phyloP scores from a whole-genome alignment of 2,888 invertebrate genomes.

The Drosophila mercatorum region DNA sequence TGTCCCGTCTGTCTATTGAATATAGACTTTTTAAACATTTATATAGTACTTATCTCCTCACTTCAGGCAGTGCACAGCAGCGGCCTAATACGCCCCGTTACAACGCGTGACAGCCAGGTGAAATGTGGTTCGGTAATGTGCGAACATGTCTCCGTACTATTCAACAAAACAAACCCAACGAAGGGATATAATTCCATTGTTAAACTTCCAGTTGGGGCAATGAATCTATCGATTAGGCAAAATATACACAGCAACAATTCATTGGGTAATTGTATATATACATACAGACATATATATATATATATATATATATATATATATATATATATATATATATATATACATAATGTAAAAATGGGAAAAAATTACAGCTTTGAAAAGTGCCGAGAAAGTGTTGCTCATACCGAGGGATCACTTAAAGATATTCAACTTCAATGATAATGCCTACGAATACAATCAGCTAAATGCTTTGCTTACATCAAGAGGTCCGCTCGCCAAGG shows the following conservation, averaged over 20 bases:
- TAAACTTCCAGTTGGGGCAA: slow-evolving; percentile 93
- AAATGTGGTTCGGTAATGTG: slow-evolving; percentile 86
- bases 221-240: slow-evolving; percentile 93
- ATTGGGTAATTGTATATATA: slow-evolving; percentile 87
- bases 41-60: background rate
- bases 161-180: slow-evolving; percentile 90
- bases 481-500: slow-evolving; percentile 74
- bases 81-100: slow-evolving; percentile 80
- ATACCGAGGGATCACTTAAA: slow-evolving; percentile 91
- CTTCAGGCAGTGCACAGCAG: slow-evolving; percentile 80
- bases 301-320: too few species aligned
- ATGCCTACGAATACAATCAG: slow-evolving; percentile 90
- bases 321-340: too few species aligned
- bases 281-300: too few species aligned
- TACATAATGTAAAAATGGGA: too few species aligned
- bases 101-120: slow-evolving; percentile 78
- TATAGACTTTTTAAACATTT: background rate
- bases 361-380: slow-evolving; percentile 88
- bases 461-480: slow-evolving; percentile 82
- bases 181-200: slow-evolving; percentile 93
- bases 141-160: slow-evolving; percentile 91
- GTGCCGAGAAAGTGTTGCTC: slow-evolving; percentile 90
- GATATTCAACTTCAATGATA: slow-evolving; percentile 90
- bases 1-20: background rate
- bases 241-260: slow-evolving; percentile 91